Base-by-base conservation (phyloP, 2,888 invertebrate genomes). In the Adelphocoris suturalis region DNA sequence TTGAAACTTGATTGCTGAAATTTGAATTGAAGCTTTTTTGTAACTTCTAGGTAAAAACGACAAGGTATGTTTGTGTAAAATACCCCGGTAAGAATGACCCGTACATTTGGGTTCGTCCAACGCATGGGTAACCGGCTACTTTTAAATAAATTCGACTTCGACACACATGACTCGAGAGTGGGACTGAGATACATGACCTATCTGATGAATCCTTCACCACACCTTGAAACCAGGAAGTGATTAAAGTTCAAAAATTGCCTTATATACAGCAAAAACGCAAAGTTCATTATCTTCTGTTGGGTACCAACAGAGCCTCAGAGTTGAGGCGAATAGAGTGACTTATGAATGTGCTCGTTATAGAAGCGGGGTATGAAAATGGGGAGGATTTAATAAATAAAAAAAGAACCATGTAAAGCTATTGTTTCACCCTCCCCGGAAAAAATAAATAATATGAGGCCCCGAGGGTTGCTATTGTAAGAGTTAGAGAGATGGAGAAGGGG, bases 361-460 rank as follows among this genome's bases (percentile, higher is more conserved):
- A 19, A 11, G 82, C 46, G 82, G 82, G 9, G 11, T 68, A 68
- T 19, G 68, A 57, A 68, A 27, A 27, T 68, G 23, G 68, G 19
- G 19, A 48, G 52, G 82, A 82, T 82, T 82, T 52, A 82, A 82
- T 52, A 82, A 82, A 78, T 47, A 78, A 78, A 46, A 78, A 46
- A 46, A 47, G 47, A 52, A 82, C 19, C 82, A 19, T 82, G 82
- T 52, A 52, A 82, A 48, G 82, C 82, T 48, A 52, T 82, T 82
- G 82, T 82, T 82, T 82, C 23, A 82, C 4, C 23, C 82, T 48
- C 13, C 48, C 82, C 9, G 82, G 82, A 52, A 82, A 52, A 82
- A 82, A 82, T 82, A 82, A 82, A 82, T 82, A 82, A 82, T 82
- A 82, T 52, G 48, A 23, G 11, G 23, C 82, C 27, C 82, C 27